A percentile compares a stretch with the other conserved stretches of the same genome.
These are phyloP conservation scores for Yasuhikotakia modesta DNA, from an alignment of 2,797 vertebrate genomes.

Conservation along the genomic window DNA sequence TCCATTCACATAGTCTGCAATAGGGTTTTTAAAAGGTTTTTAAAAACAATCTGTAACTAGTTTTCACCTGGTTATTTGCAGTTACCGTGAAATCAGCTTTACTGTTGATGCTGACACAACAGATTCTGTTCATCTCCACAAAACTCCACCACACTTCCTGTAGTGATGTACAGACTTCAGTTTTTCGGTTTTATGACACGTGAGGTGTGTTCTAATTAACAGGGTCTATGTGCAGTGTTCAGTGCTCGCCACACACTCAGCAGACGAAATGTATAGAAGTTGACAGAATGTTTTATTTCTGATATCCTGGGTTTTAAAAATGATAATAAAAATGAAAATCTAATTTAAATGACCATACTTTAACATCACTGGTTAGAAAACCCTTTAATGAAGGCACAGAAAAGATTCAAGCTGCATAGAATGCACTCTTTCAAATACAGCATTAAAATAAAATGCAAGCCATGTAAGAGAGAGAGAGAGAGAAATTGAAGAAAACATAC, in stretches of 20 bases:
- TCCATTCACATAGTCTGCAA: conserved; percentile 94
- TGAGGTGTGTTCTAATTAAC: neutral
- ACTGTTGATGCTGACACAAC: conserved; percentile 10
- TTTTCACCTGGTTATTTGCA: conserved; percentile 31
- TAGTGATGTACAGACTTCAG: neutral
- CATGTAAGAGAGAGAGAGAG: neutral
- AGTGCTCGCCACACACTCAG: too few relatives aligned
- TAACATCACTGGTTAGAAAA: too few relatives aligned
- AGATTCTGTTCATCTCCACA: neutral
- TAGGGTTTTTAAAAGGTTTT: conserved; percentile 22
- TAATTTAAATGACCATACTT: neutral
- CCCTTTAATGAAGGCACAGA: neutral
- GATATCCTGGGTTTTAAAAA: neutral
- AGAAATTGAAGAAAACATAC: conserved; percentile 67
- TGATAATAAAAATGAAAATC: neutral
- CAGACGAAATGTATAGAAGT: too few relatives aligned
- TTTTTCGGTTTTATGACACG: conserved; percentile 11
- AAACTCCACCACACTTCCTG: conserved; percentile 29
- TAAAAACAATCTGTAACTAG: conserved; percentile 42
- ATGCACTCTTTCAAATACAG: neutral
- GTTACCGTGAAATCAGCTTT: conserved; percentile 17
- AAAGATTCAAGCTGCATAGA: neutral
- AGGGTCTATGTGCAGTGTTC: neutral
- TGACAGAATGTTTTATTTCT: neutral
- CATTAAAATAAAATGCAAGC: neutral